Evolutionary conservation across 2,113 vertebrate species (phyloP), one percentile per base, ranked within the genome.

Genomic region (Ammodytes marinus): DNA sequence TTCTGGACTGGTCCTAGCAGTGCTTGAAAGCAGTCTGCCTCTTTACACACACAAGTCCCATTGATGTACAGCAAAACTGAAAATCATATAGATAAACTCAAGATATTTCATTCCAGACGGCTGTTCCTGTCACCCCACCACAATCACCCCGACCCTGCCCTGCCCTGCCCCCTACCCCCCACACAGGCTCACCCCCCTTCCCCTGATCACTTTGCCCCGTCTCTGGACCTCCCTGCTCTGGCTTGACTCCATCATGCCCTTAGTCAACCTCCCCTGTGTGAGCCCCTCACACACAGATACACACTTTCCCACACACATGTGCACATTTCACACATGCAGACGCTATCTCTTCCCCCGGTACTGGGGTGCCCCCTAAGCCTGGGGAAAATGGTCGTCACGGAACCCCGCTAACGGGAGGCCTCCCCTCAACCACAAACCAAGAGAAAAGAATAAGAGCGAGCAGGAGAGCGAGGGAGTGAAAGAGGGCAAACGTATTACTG

Each of bases 311-410:
- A 91, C 92, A 93, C 90, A 83, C 83, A 77, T n/a, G 77, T 77
- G 87, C 61, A 80, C 69, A 91, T 89, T 83, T 91, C 82, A 90
- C 82, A 89, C 80, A 85, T 77, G 76, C 87, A 92, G 79, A 74
- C 64, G 19, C 85, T 84, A 86, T 84, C 83, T 80, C 82, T 60
- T 50, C 75, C 74, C 87, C 77, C 37, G 13, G 84, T 82, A 86
- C 79, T 84, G 76, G 92, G 88, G 88, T 91, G 85, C 87, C 90
- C 80, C 86, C 55, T 82, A 88, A 88, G 85, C 88, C 80, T 79
- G 89, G 94, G 91, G 91, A 94, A 93, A 95, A 94, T 89, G 89
- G 89, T 86, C 81, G 77, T 92, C 88, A 92, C 91, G 88, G 91
- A 94, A 93, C 88, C 85, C 88, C 79, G 83, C 90, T 91, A 94